A percentile compares a stretch with the other conserved stretches of the same genome.
Evolutionary conservation across 2,888 invertebrate species (phyloP).

Genomic region (Bruchidius siliquastri): DNA sequence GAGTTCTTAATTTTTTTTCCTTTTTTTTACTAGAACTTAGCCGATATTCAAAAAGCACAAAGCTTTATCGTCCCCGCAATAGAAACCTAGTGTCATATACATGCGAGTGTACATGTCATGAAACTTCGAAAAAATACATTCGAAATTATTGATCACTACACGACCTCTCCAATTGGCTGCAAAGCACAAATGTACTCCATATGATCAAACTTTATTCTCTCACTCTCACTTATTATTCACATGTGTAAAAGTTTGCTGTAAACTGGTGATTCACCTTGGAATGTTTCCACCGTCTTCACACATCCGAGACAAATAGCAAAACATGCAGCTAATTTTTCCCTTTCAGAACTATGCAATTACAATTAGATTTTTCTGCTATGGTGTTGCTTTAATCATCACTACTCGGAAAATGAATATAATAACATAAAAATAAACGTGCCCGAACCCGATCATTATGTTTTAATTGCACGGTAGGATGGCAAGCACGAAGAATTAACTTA

Average conservation of each 20-base stretch:
- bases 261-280: background rate
- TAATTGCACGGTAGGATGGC: conserved; percentile 24
- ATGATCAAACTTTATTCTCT: too few relatives aligned
- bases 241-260: background rate
- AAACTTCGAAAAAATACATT: too few relatives aligned
- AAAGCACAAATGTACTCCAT: too few relatives aligned
- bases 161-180: too few relatives aligned
- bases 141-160: too few relatives aligned
- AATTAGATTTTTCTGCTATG: conserved; percentile 23
- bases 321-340: background rate
- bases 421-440: conserved; percentile 24
- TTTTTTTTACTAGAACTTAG: too few relatives aligned
- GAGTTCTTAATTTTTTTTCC: too few relatives aligned
- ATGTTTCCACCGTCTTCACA: background rate
- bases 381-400: conserved; percentile 12
- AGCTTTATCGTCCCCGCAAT: too few relatives aligned
- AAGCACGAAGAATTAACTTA: conserved; percentile 26
- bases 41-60: too few relatives aligned
- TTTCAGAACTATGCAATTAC: conserved; percentile 7
- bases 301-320: background rate
- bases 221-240: background rate
- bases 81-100: too few relatives aligned
- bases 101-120: too few relatives aligned
- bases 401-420: conserved; percentile 17
- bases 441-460: conserved; percentile 23